Evolutionary conservation across 1,140 invertebrate species (phyloP).

Genomic region (Hyles euphorbiae): DNA sequence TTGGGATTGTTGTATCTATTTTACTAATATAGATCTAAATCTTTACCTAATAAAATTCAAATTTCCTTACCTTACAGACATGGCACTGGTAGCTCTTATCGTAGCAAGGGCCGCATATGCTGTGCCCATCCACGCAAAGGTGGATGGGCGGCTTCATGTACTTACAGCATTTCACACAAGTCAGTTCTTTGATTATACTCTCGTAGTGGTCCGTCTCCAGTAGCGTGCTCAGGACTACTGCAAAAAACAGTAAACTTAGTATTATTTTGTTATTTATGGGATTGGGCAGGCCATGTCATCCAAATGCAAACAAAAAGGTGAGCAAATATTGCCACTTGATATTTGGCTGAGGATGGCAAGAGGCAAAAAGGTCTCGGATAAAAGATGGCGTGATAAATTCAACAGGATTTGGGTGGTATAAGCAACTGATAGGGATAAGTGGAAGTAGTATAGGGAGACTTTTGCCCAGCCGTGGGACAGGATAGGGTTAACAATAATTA

Average conservation of each 20-base stretch:
- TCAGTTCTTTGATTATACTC: conserved; percentile 66
- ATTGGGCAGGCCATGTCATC: too few species aligned
- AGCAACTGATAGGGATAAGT: too few species aligned
- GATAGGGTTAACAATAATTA: too few species aligned
- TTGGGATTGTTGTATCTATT: too few species aligned
- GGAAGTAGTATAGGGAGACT: too few species aligned
- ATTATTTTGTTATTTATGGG: neutral
- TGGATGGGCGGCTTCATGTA: conserved; percentile 71
- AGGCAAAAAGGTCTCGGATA: too few species aligned
- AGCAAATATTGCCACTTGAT: too few species aligned
- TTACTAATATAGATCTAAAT: neutral
- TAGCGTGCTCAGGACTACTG: conserved; percentile 60
- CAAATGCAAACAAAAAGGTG: too few species aligned
- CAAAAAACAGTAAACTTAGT: conserved; percentile 15
- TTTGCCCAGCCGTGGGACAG: too few species aligned
- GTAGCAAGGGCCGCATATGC: conserved; percentile 59
- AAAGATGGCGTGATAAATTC: too few species aligned
- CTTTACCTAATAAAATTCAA: neutral
- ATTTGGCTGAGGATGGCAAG: too few species aligned
- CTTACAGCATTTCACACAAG: conserved; percentile 62
- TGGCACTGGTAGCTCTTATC: conserved; percentile 66
- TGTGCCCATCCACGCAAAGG: conserved; percentile 68
- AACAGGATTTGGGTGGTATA: too few species aligned
- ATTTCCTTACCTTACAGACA: conserved; percentile 52
- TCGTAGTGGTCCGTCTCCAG: conserved; percentile 69